Percentiles rank a stretch among this genome's conserved stretches.
Evolutionary conservation across 1,140 invertebrate species (phyloP).

Genomic region (Ectropis grisescens): DNA sequence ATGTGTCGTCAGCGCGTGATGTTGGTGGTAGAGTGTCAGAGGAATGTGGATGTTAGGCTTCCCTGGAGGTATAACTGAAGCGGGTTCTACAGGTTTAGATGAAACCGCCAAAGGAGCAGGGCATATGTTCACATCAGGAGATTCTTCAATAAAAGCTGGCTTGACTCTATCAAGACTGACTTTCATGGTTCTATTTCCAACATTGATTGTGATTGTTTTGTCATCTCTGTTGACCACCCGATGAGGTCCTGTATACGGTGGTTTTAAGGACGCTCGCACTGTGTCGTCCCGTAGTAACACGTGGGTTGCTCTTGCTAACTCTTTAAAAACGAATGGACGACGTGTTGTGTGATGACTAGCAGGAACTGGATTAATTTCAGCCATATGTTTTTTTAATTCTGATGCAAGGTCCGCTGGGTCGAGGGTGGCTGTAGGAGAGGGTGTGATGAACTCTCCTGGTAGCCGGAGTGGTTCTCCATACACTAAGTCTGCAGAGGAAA

Average conservation of each 20-base stretch:
- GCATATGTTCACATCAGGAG: too few species aligned
- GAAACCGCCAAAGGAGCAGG: too few species aligned
- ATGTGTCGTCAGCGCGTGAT: too few species aligned
- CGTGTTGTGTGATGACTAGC: conserved; percentile 1
- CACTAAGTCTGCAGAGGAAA: conserved; percentile 11
- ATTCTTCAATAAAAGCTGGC: background rate
- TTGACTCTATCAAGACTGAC: background rate
- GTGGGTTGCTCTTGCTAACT: conserved; percentile 1
- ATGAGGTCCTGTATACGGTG: conserved; percentile 4
- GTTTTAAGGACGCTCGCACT: conserved; percentile 1
- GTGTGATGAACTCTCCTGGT: conserved; percentile 2
- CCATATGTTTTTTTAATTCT: conserved; percentile 2
- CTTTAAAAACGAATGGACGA: conserved; percentile 3
- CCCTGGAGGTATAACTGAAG: too few species aligned
- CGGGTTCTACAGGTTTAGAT: too few species aligned
- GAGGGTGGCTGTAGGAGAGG: background rate
- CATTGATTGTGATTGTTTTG: background rate
- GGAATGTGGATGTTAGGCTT: too few species aligned
- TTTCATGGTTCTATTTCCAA: background rate
- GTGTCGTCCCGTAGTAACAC: conserved; percentile 8
- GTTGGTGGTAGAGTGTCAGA: too few species aligned
- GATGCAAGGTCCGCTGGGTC: background rate
- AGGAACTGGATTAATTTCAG: conserved; percentile 1
- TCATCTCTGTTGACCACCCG: background rate
- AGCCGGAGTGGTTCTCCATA: conserved; percentile 3